Evolutionary conservation across 2,113 vertebrate genomes (phyloP).

Genomic region (Alces alces): DNA sequence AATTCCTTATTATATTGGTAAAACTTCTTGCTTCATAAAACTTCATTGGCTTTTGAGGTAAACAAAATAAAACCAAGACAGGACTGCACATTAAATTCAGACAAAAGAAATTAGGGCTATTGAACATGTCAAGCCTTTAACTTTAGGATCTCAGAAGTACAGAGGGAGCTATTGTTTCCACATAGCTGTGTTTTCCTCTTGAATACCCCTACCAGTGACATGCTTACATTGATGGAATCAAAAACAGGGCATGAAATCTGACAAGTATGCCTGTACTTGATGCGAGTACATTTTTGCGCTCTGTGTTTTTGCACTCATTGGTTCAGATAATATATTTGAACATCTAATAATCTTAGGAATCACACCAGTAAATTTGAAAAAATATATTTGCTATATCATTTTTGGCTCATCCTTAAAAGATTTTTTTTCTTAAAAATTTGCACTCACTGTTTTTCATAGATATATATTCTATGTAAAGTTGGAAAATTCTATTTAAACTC

Average conservation of each 20-base stretch:
- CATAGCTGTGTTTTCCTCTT: neutral
- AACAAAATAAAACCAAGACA: neutral
- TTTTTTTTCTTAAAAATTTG: neutral
- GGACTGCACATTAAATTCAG: neutral
- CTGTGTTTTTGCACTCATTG: neutral
- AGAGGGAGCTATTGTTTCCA: neutral
- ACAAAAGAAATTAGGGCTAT: neutral
- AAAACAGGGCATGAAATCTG: neutral
- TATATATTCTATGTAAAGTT: neutral
- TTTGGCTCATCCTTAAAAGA: neutral
- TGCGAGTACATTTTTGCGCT: neutral
- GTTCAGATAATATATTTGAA: neutral
- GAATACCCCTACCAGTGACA: neutral
- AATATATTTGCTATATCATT: neutral
- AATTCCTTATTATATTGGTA: neutral
- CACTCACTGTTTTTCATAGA: neutral
- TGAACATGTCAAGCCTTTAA: neutral
- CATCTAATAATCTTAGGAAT: neutral
- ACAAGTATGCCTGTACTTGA: neutral
- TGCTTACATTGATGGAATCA: neutral
- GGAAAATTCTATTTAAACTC: neutral
- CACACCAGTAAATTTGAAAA: neutral
- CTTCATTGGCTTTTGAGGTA: neutral
- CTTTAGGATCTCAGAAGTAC: neutral
- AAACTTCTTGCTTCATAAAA: neutral